Evolutionary conservation across 2,888 invertebrate species (phyloP), one percentile per base, ranked within the genome.

Genomic region (Hyppa rectilinea): DNA sequence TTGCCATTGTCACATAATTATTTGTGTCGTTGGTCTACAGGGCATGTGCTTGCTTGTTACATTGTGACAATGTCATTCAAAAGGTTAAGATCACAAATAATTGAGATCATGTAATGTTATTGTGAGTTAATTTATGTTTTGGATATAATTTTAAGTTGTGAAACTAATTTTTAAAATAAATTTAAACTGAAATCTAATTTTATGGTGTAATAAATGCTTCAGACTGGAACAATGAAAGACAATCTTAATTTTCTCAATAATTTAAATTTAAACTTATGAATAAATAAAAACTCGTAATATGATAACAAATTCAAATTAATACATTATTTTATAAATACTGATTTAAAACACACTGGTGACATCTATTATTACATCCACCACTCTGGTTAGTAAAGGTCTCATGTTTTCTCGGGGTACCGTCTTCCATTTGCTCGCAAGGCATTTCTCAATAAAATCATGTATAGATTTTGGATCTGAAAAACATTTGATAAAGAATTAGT

Each of bases 281-380:
- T 84, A 81, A 53, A 76, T 71, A 78, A 72, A 69, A 84, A 50
- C 62, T 69, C 36, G 23, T 63, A 66, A 50, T 49, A 56, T 53
- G n/a, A 56, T 71, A 78, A 82, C 69, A 84, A 78, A 65, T 67
- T 72, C 66, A 84, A 77, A 65, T 67, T 70, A 72, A 65, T 71
- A 71, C 52, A 64, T 80, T 53, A 66, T 53, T 55, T 60, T 23
- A 49, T 55, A 71, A 75, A 79, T 75, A 79, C 78, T 84, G 78
- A 26, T 65, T 86, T 79, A 87, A 82, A 88, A 88, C 45, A 82
- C 86, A 83, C 76, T 86, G n/a, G 91, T 91, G 31, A 94, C 87
- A 85, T 95, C 94, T 45, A 96, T 87, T 38, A 96, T 87, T 64
- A 93, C 87, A 76, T 89, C 91, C 5, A 95, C 94, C 40, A 96